phyloP scores from a whole-genome alignment of 2,888 invertebrate genomes.

The Sabatieria punctata region DNA sequence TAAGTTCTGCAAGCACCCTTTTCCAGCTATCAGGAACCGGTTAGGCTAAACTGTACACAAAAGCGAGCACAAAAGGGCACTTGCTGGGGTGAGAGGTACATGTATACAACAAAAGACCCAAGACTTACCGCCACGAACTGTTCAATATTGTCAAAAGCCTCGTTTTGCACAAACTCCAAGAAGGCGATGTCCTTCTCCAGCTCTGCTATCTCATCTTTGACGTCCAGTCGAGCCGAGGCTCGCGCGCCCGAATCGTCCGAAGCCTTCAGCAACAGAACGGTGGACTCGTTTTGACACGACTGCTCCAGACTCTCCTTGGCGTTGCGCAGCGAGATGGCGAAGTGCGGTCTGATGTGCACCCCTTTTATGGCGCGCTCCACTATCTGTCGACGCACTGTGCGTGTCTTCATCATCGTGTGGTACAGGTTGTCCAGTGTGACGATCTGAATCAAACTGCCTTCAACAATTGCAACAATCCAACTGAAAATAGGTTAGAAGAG shows the following conservation, averaged over 20 bases:
- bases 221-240: too few species aligned
- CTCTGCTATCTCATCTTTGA: too few species aligned
- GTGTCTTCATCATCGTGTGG: conserved; percentile 27
- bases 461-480: too few species aligned
- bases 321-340: conserved; percentile 24
- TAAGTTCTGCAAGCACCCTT: too few species aligned
- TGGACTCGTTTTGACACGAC: conserved; percentile 14
- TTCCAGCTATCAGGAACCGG: too few species aligned
- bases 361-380: too few species aligned
- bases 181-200: conserved; percentile 23
- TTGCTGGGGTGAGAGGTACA: too few species aligned
- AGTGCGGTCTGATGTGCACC: conserved; percentile 26
- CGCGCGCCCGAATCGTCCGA: too few species aligned
- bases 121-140: conserved; percentile 23
- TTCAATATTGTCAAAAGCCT: conserved; percentile 29
- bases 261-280: conserved; percentile 14
- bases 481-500: too few species aligned
- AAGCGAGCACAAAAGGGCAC: too few species aligned
- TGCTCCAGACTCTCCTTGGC: conserved; percentile 20
- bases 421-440: conserved; percentile 27
- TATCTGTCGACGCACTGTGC: conserved; percentile 27
- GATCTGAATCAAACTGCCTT: conserved; percentile 13
- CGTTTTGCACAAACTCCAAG: conserved; percentile 25
- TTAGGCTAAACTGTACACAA: too few species aligned
- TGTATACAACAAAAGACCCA: background rate